These are phyloP conservation scores for Sprattus sprattus DNA, from an alignment of 2,113 vertebrate species.

Conservation along the genomic window DNA sequence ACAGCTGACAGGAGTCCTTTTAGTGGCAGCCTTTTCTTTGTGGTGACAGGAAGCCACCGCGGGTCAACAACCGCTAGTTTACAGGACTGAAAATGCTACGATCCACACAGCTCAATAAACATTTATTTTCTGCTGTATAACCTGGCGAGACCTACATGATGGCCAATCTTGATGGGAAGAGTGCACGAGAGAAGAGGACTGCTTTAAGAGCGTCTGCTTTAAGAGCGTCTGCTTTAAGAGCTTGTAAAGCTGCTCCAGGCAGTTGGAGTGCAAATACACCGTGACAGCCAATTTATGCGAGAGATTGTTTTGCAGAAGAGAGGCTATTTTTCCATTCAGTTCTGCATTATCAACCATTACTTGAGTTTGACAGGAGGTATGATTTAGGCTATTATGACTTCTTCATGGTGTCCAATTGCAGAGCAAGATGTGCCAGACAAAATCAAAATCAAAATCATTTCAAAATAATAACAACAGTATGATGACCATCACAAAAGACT, in stretches of 20 bases:
- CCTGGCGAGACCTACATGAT: neutral
- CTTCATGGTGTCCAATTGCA: neutral
- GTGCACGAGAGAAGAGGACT: neutral
- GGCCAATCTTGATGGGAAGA: neutral
- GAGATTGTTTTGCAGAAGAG: neutral
- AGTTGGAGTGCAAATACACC: neutral
- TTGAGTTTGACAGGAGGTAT: neutral
- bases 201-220: neutral
- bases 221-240: conserved; percentile 21
- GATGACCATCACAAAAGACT: neutral
- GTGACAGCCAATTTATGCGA: conserved; percentile 22
- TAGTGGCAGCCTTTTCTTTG: neutral
- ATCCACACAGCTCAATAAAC: neutral
- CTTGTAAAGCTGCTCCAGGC: neutral
- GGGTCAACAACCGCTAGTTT: conserved; percentile 1
- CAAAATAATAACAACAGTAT: neutral
- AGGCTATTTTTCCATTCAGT: neutral
- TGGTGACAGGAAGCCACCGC: neutral
- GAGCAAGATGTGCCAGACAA: neutral
- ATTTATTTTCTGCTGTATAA: neutral
- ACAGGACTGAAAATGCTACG: neutral
- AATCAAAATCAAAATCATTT: too few species aligned
- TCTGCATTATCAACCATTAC: neutral
- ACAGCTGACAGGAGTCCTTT: neutral
- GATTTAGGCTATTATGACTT: neutral